These are phyloP conservation scores for Acropternis orthonyx DNA, from an alignment of 2,797 vertebrate genomes.

Conservation along the genomic window DNA sequence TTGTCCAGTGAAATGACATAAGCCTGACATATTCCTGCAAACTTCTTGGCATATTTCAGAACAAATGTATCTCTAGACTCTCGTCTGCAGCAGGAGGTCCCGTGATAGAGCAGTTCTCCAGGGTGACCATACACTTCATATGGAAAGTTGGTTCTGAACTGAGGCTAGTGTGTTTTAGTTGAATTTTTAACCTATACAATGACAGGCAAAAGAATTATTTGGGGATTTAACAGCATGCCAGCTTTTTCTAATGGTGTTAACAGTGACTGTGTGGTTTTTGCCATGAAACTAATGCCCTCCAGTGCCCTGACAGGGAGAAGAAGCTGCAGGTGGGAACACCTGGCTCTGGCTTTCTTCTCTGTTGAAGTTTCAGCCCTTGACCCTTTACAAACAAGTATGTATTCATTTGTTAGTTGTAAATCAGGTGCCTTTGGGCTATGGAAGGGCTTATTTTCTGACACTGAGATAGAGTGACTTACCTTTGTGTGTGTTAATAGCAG, in stretches of 20 bases:
- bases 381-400: conserved; percentile 9
- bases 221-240: background rate
- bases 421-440: conserved; percentile 54
- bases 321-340: conserved; percentile 26
- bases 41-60: conserved; percentile 54
- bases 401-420: conserved; percentile 57
- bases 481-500: conserved; percentile 40
- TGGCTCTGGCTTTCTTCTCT: conserved; percentile 42
- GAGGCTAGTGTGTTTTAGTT: conserved; percentile 41
- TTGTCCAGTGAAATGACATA: conserved; percentile 75
- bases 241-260: background rate
- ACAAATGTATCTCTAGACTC: conserved; percentile 39
- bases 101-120: conserved; percentile 42
- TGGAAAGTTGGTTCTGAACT: conserved; percentile 52
- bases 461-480: conserved; percentile 21
- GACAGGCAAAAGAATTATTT: conserved; percentile 18
- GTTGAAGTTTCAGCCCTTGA: conserved; percentile 42
- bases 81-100: conserved; percentile 73
- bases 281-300: conserved; percentile 46
- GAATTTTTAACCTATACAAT: conserved; percentile 32
- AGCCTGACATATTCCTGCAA: conserved; percentile 70
- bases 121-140: conserved; percentile 44
- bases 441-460: conserved; percentile 54
- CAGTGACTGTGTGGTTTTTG: conserved; percentile 33
- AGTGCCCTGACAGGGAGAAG: conserved; percentile 43